Evolutionary conservation across 2,888 invertebrate species (phyloP).

Genomic region (Cephus pygmeus): DNA sequence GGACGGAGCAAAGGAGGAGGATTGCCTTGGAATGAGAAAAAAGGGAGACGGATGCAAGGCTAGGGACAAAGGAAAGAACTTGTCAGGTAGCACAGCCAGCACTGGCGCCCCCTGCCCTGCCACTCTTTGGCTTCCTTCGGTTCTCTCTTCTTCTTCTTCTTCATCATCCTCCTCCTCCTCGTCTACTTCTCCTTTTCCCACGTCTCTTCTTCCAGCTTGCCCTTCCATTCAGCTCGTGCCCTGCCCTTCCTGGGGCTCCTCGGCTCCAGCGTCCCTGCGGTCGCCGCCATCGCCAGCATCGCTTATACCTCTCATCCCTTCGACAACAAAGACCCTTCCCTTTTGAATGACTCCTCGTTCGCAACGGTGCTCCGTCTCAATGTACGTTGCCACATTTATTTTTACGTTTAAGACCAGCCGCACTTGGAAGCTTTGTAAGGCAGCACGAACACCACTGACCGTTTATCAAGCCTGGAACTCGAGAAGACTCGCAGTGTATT

Average conservation of each 20-base stretch:
- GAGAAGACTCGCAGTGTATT: too few relatives aligned
- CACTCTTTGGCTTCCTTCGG: conserved; percentile 21
- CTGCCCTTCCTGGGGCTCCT: too few relatives aligned
- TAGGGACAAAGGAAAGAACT: conserved; percentile 53
- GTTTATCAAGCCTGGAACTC: too few relatives aligned
- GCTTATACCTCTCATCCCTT: neutral
- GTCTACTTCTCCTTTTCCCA: conserved; percentile 13
- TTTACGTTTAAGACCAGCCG: too few relatives aligned
- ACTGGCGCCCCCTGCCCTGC: conserved; percentile 33
- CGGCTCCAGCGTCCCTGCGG: neutral
- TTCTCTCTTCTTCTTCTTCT: conserved; percentile 22
- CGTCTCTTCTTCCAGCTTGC: conserved; percentile 18
- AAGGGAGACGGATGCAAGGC: conserved; percentile 31
- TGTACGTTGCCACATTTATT: too few relatives aligned
- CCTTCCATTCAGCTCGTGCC: neutral
- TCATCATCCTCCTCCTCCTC: conserved; percentile 14
- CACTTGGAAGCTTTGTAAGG: too few relatives aligned
- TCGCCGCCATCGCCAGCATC: neutral
- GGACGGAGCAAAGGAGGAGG: conserved; percentile 18
- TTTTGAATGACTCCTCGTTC: too few relatives aligned
- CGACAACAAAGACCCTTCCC: too few relatives aligned
- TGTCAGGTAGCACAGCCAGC: conserved; percentile 42
- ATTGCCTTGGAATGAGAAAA: conserved; percentile 38
- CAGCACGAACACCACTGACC: too few relatives aligned
- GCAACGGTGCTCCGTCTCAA: too few relatives aligned